These are phyloP conservation scores for Geophilus truncorum DNA, from an alignment of 2,888 invertebrate genomes.

Conservation along the genomic window DNA sequence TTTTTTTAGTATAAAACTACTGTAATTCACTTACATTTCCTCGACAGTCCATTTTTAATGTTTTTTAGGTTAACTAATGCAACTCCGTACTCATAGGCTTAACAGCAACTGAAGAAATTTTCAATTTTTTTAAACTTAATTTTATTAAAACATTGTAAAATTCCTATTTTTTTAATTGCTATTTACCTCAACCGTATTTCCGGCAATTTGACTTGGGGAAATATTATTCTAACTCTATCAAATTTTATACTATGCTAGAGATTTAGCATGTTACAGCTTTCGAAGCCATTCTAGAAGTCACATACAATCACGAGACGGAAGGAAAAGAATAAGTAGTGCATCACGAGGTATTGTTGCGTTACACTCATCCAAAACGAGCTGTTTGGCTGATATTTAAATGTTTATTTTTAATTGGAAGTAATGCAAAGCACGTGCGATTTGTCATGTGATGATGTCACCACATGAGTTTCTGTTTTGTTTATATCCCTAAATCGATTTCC, in stretches of 20 bases:
- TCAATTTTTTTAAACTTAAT: no score
- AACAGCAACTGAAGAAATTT: neutral
- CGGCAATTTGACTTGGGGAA: neutral
- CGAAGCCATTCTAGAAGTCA: neutral
- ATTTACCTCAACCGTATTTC: conserved; percentile 16
- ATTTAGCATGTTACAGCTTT: neutral
- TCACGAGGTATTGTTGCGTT: neutral
- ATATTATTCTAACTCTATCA: neutral
- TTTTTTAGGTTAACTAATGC: neutral
- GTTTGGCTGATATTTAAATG: no score
- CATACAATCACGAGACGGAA: neutral
- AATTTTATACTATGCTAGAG: neutral
- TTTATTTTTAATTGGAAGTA: no score
- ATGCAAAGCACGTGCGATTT: no score
- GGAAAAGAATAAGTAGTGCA: neutral
- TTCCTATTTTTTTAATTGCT: neutral
- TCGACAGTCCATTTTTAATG: neutral
- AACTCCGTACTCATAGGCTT: neutral
- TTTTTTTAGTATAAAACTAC: neutral
- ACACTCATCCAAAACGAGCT: no score
- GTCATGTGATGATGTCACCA: neutral
- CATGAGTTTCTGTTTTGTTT: neutral
- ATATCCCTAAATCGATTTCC: neutral
- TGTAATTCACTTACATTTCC: neutral
- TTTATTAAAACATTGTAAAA: neutral